Base-by-base conservation (phyloP, 2,113 vertebrate genomes). In the Tringa solitaria region DNA sequence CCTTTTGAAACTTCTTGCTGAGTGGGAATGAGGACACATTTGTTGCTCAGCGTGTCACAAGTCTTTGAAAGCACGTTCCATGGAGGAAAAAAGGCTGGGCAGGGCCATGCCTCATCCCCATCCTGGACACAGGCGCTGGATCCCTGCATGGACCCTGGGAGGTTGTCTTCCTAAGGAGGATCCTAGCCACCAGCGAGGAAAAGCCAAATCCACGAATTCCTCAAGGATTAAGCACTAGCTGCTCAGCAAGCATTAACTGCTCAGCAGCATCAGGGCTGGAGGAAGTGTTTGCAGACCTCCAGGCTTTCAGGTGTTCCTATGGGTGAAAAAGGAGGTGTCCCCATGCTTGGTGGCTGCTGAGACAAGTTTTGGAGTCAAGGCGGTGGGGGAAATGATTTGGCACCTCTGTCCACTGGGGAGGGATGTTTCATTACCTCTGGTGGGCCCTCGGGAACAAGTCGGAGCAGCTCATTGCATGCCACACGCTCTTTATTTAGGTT, bases 401-500 rank as follows among this genome's bases (percentile, higher is more conserved):
- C 18, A 10, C 27, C 76, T 64, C 32, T 39, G 18, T 12, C 15
- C 6, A 1, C 41, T 4, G 5, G 14, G 56, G 22, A 20, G 28
- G 22, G 45, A 18, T 78, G 16, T 60, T 78, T 59, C 45, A 50
- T 97, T 96, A 98, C 98, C 98, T 98, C 97, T 0, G 98, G 96
- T 56, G 97, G 93, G 8, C 97, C 97, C 56, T 97, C 97, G 0
- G 98, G 97, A 68, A 98, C 7, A 0, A 98, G 98, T 83, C 9
- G 53, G 48, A 94, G 79, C 39, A 98, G 87, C 69, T 98, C 87
- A 1, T 26, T 95, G 91, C 96, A 96, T 2, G 78, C 73, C 70
- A 98, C 68, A 1, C 94, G 45, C 9, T 63, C 46, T 76, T 95
- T 95, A 9, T 24, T 30, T 4, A 46, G 46, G 12, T 43, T 72